Conservation (phyloP, 2,113 vertebrate genomes). For the Coracopsis vasa region DNA sequence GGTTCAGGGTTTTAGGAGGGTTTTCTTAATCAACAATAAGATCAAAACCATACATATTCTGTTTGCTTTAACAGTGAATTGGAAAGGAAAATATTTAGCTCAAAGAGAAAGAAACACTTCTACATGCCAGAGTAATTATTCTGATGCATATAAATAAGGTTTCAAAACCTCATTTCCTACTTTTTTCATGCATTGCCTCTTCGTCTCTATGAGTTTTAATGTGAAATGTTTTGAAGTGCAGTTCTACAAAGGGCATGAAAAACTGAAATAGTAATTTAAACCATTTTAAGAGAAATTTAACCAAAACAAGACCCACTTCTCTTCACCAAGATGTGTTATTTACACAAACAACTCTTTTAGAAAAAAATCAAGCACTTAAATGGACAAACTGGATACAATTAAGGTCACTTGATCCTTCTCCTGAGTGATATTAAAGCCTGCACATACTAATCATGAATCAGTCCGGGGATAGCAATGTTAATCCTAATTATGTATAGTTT, state of each 20-base stretch:
- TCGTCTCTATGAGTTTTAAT: neutral
- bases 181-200: neutral
- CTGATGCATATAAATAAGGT: neutral
- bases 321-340: neutral
- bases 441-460: neutral
- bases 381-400: slow-evolving; percentile 1
- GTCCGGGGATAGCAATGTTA: neutral
- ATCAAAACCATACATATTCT: slow-evolving; percentile 11
- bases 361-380: neutral
- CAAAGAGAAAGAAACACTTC: neutral
- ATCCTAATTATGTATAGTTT: neutral
- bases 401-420: neutral
- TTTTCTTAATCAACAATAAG: slow-evolving; percentile 46
- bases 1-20: neutral
- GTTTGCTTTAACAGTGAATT: slow-evolving; percentile 28
- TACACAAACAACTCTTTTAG: neutral
- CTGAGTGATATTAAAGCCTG: neutral
- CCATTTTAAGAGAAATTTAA: neutral
- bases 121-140: neutral
- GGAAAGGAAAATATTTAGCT: slow-evolving; percentile 13
- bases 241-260: neutral
- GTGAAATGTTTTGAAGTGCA: neutral
- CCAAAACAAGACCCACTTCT: neutral
- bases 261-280: neutral
- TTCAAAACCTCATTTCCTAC: neutral